Evolutionary conservation across 1,140 invertebrate species (phyloP).

Genomic region (Trachymyrmex septentrionalis): DNA sequence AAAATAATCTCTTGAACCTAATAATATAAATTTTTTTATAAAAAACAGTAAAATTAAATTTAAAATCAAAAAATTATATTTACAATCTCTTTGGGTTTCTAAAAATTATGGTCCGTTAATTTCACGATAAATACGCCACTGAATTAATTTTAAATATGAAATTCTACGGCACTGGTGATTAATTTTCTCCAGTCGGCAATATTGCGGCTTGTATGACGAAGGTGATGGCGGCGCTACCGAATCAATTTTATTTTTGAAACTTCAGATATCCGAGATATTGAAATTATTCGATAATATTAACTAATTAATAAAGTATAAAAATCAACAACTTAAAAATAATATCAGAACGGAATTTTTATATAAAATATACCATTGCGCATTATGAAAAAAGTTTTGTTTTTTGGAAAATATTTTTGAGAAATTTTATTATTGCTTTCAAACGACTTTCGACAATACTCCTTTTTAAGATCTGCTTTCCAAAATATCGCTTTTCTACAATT

Average conservation of each 20-base stretch:
- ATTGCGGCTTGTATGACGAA: slow-evolving; percentile 7
- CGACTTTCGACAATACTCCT: background rate
- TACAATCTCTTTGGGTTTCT: background rate
- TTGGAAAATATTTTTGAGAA: background rate
- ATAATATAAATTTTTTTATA: background rate
- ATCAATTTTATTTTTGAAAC: background rate
- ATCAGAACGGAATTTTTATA: background rate
- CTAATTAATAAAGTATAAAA: slow-evolving; percentile 8
- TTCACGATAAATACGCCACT: slow-evolving; percentile 11
- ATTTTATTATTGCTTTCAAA: background rate
- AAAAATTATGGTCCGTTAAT: background rate
- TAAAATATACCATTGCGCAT: background rate
- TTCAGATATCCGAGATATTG: background rate
- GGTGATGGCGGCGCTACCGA: slow-evolving; percentile 25
- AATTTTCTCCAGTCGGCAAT: slow-evolving; percentile 46
- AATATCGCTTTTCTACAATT: background rate
- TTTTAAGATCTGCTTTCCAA: background rate
- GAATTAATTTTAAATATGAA: slow-evolving; percentile 19
- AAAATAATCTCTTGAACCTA: background rate
- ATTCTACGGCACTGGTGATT: slow-evolving; percentile 46
- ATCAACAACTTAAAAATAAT: background rate
- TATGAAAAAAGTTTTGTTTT: background rate
- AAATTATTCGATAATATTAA: slow-evolving; percentile 19
- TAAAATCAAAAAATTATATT: background rate
- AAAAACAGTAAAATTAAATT: background rate